A percentile compares a stretch with the other conserved stretches of the same genome.
These are phyloP conservation scores for Drosophila recens DNA, from an alignment of 2,888 invertebrate genomes.

Conservation along the genomic window DNA sequence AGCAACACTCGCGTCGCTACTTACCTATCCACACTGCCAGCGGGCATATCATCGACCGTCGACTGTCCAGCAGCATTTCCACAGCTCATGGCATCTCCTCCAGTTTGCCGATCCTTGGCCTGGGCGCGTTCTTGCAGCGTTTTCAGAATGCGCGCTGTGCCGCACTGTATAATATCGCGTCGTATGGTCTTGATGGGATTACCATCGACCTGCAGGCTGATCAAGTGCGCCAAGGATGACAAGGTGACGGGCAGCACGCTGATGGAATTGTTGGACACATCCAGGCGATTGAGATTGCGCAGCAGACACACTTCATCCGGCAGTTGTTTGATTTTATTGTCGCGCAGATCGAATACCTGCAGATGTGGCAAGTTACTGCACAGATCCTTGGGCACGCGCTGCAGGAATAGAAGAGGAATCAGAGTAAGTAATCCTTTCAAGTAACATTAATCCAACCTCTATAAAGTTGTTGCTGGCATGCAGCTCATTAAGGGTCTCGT, in stretches of 20 bases:
- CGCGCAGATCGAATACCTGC: conserved; percentile 91
- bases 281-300: conserved; percentile 92
- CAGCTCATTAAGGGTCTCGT: conserved; percentile 91
- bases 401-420: conserved; percentile 1
- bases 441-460: conserved; percentile 86
- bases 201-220: conserved; percentile 93
- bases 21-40: conserved; percentile 70
- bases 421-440: not conserved
- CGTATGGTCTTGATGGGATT: conserved; percentile 93
- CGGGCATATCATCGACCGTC: conserved; percentile 77
- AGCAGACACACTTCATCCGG: conserved; percentile 92
- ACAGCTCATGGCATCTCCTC: conserved; percentile 21
- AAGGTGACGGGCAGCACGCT: conserved; percentile 89
- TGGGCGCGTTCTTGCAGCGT: conserved; percentile 88
- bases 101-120: conserved; percentile 35
- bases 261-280: conserved; percentile 93
- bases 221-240: conserved; percentile 90
- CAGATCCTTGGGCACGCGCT: conserved; percentile 90
- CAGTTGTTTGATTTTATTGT: conserved; percentile 91
- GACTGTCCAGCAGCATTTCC: no score
- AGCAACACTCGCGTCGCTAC: conserved; percentile 11
- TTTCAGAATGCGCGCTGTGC: conserved; percentile 93
- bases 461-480: conserved; percentile 94
- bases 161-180: conserved; percentile 93
- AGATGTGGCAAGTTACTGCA: conserved; percentile 91